Evolutionary conservation across 2,113 vertebrate genomes (phyloP), one percentile per base, ranked within the genome.

Genomic region (Centropristis striata): DNA sequence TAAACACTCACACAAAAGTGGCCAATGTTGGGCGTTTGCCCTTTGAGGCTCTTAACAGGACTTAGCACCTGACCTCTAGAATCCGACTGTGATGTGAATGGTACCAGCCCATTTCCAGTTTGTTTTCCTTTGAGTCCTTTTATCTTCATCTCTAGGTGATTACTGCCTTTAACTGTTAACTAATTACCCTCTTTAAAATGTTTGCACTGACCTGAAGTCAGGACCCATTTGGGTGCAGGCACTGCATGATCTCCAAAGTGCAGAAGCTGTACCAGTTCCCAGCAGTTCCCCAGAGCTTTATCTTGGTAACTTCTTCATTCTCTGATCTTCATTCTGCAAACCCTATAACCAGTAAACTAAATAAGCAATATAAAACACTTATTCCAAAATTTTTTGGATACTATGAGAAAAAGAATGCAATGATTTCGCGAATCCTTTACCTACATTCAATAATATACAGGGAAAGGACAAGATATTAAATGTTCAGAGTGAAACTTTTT

Each of bases 1-100:
- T 50, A 84, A 90, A 91, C 86, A 85, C 83, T 86, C 65, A 58
- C 67, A 80, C 79, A 83, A 39, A 79, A 89, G 91, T 82, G 80
- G 81, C 88, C 83, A 54, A 23, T 78, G 86, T 75, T 80, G 53
- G 71, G 75, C 27, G n/a, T 81, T 81, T 85, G 87, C 86, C 90
- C 84, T 92, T 80, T 88, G 89, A 88, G 87, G 87, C 87, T 91
- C 91, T 93, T 88, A 92, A 51, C 83, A 80, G 90, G 93, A 90
- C 90, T 94, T 94, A 92, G 87, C 90, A 76, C 75, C 81, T 93
- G 92, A 93, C 92, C 93, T 57, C 80, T 80, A 59, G 81, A 90
- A 91, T 86, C 86, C 58, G 32, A 87, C 85, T 91, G 91, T 80
- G 88, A 89, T 80, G 89, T 92, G 91, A 92, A 89, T 78, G 89